A percentile compares a stretch with the other conserved stretches of the same genome.
Conservation (phyloP, 2,888 invertebrate genomes). For the Torymus tubicola region DNA sequence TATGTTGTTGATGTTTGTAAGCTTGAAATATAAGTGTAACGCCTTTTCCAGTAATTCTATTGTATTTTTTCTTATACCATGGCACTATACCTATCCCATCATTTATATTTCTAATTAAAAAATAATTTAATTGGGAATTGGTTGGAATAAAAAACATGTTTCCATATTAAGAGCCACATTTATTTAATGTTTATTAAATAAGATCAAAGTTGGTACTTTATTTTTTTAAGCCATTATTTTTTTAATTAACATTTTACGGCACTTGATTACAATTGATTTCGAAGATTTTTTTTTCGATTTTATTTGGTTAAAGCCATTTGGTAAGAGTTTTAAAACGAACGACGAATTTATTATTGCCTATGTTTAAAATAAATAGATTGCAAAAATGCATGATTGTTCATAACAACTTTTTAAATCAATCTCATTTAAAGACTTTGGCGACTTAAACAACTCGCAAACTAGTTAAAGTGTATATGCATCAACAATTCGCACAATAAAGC, state of each 20-base stretch:
- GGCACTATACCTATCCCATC: neutral
- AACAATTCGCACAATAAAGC: slow-evolving; percentile 40
- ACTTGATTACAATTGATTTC: slow-evolving; percentile 49
- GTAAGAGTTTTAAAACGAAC: slow-evolving; percentile 36
- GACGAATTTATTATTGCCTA: slow-evolving; percentile 17
- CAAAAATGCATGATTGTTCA: slow-evolving; percentile 23
- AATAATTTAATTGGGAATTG: neutral
- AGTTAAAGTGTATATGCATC: slow-evolving; percentile 41
- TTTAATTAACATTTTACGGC: slow-evolving; percentile 39
- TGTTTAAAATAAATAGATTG: slow-evolving; percentile 41
- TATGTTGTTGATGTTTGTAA: slow-evolving; percentile 75
- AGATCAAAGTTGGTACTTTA: slow-evolving; percentile 24
- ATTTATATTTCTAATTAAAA: neutral
- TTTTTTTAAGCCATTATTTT: slow-evolving; percentile 36
- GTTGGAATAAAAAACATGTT: slow-evolving; percentile 28
- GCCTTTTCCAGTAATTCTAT: slow-evolving; percentile 68
- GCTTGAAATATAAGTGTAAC: slow-evolving; percentile 75
- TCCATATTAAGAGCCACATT: slow-evolving; percentile 45
- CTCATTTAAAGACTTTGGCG: slow-evolving; percentile 2
- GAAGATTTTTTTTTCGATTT: slow-evolving; percentile 23
- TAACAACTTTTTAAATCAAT: slow-evolving; percentile 44
- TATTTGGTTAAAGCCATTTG: slow-evolving; percentile 46
- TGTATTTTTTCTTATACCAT: slow-evolving; percentile 23
- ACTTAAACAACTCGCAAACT: slow-evolving; percentile 41
- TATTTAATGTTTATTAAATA: slow-evolving; percentile 51